These are phyloP conservation scores for Lasioglossum pauxillum DNA, from an alignment of 2,888 invertebrate species.

Conservation along the genomic window DNA sequence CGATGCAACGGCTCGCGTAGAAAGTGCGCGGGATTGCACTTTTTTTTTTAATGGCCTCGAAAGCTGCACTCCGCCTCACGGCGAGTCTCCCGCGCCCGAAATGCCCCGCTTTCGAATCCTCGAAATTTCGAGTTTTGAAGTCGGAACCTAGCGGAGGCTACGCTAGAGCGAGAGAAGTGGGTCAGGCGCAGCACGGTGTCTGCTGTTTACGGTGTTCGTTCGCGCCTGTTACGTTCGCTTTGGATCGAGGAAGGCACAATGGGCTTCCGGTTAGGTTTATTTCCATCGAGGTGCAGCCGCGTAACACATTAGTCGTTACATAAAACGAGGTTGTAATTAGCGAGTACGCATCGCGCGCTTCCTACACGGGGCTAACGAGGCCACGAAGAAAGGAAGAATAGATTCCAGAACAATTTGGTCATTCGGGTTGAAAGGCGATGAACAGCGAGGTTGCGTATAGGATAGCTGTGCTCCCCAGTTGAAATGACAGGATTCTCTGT, in stretches of 20 bases:
- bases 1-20: slow-evolving; percentile 24
- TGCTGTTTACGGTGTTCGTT: slow-evolving; percentile 8
- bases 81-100: not conserved
- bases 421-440: not conserved
- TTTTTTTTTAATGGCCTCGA: slow-evolving; percentile 33
- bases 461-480: too few species aligned
- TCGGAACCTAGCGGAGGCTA: not conserved
- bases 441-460: not conserved
- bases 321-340: slow-evolving; percentile 12
- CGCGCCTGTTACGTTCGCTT: not conserved
- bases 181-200: slow-evolving; percentile 3
- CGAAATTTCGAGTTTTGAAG: not conserved
- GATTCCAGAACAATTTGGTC: not conserved
- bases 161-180: slow-evolving; percentile 11
- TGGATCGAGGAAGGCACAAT: slow-evolving; percentile 25
- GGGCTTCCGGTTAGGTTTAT: slow-evolving; percentile 37
- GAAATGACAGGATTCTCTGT: too few species aligned
- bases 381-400: not conserved
- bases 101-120: not conserved
- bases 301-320: slow-evolving; percentile 27
- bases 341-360: not conserved
- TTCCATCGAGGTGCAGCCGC: slow-evolving; percentile 16
- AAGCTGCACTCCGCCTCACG: not conserved
- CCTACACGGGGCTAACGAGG: not conserved
- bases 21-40: slow-evolving; percentile 37